These are phyloP conservation scores for Hedychridium roseum DNA, from an alignment of 2,888 invertebrate genomes.

Conservation along the genomic window DNA sequence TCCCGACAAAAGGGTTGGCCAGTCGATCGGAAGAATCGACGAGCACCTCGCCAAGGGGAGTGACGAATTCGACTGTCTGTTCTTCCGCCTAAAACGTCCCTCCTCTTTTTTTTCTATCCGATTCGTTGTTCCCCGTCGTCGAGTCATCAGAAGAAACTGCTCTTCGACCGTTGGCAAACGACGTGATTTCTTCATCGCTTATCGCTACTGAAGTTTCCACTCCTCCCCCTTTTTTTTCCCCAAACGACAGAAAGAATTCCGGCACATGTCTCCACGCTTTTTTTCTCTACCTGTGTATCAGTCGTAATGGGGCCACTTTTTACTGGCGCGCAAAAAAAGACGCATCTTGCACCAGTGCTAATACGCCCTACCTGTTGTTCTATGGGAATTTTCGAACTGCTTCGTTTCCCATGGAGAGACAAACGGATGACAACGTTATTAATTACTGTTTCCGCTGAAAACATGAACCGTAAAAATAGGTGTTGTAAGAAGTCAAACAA, in stretches of 20 bases:
- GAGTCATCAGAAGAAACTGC: constrained; percentile 30
- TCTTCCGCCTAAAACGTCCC: too few species aligned
- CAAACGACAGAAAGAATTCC: too few species aligned
- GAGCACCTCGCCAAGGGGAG: constrained; percentile 7
- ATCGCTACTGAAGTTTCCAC: background rate
- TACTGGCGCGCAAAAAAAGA: constrained; percentile 8
- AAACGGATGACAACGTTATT: too few species aligned
- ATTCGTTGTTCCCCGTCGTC: constrained; percentile 24
- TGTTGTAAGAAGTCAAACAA: background rate
- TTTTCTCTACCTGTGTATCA: too few species aligned
- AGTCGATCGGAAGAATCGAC: constrained; percentile 30
- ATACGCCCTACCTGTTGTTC: constrained; percentile 1
- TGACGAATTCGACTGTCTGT: constrained; percentile 6
- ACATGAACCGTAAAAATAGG: background rate
- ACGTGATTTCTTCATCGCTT: background rate
- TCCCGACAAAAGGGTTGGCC: constrained; percentile 41
- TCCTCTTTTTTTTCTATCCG: constrained; percentile 5
- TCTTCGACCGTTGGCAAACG: background rate
- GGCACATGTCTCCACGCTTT: too few species aligned
- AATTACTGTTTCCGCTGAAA: too few species aligned
- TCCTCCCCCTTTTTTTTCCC: background rate
- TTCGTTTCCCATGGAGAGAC: constrained; percentile 10
- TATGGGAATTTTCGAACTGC: constrained; percentile 9
- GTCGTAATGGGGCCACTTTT: constrained; percentile 14
- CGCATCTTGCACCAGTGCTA: too few species aligned